These are phyloP conservation scores for Rhodophaea formosa DNA, from an alignment of 2,888 invertebrate genomes.

Conservation along the genomic window DNA sequence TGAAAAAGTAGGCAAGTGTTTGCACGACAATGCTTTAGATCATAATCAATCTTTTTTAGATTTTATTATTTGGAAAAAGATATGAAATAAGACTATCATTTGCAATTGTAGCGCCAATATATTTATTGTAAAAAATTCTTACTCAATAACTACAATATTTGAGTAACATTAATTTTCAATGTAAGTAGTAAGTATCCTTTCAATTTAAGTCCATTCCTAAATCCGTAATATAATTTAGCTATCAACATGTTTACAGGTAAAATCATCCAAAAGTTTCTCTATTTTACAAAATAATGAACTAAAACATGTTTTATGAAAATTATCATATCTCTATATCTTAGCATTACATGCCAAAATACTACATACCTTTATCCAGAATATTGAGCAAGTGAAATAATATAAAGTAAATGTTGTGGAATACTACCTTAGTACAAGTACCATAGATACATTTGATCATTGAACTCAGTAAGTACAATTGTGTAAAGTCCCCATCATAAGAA, in stretches of 20 bases:
- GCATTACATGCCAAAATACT: no score
- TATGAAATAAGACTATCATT: neutral
- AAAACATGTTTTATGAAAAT: neutral
- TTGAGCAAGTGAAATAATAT: neutral
- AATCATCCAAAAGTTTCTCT: conserved; percentile 1
- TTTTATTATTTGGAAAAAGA: neutral
- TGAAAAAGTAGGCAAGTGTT: no score
- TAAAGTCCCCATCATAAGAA: no score
- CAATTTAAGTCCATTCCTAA: neutral
- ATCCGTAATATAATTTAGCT: neutral
- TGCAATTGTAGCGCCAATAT: conserved; percentile 6
- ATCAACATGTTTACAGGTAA: conserved; percentile 11
- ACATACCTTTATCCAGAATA: neutral
- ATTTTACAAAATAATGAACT: neutral
- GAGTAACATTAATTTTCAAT: neutral
- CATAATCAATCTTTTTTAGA: neutral
- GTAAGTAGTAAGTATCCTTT: neutral
- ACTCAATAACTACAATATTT: neutral
- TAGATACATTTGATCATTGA: no score
- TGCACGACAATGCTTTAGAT: no score
- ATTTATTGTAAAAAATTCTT: conserved; percentile 9
- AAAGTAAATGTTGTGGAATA: neutral
- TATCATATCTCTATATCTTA: no score
- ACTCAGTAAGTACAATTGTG: neutral
- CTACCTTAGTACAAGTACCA: neutral